Evolutionary conservation across 2,113 vertebrate species (phyloP), one percentile per base, ranked within the genome.

Genomic region (Paradoxurus hermaphroditus): DNA sequence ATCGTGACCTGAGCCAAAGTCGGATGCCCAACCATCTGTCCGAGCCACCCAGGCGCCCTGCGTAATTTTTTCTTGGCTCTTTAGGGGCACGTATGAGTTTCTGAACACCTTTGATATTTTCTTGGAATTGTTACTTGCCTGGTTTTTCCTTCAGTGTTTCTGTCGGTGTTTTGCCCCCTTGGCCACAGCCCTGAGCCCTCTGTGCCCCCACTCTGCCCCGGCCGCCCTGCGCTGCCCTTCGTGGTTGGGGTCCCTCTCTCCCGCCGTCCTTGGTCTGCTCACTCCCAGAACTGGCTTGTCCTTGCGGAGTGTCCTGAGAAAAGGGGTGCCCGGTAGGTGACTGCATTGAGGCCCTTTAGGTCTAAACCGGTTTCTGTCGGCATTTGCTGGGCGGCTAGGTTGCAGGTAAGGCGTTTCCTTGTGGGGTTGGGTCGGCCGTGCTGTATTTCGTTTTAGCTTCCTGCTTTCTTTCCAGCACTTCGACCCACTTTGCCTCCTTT

Each of bases 311-410:
- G 72, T 73, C 46, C 86, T 56, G 51, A 84, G 78, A 53, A 39
- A 67, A 95, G 29, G 46, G 13, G 7, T 88, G 8, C 21, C 31
- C 59, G 72, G 65, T 23, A 62, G 82, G 16, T 95, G 82, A 93
- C n/a, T 53, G 11, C 29, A 1, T 34, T 75, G n/a, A 82, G 46
- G 87, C 59, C 65, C 63, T 78, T 63, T 83, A 13, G 85, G 21
- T 91, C 49, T 88, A 79, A 73, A 93, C 95, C 31, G 75, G 68
- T 51, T 59, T 97, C 85, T 68, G 34, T 96, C 75, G 51, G 73
- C 14, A 51, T 49, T 79, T 87, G 92, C 41, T 67, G 46, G 67
- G 41, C 31, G 56, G 13, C 90, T 91, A 79, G n/a, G 63, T 87
- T 94, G 18, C 56, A 81, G 81, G 86, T 78, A 27, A 44, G 72